These are phyloP conservation scores for Drosophila lutescens DNA, from an alignment of 2,888 invertebrate genomes.

Conservation along the genomic window DNA sequence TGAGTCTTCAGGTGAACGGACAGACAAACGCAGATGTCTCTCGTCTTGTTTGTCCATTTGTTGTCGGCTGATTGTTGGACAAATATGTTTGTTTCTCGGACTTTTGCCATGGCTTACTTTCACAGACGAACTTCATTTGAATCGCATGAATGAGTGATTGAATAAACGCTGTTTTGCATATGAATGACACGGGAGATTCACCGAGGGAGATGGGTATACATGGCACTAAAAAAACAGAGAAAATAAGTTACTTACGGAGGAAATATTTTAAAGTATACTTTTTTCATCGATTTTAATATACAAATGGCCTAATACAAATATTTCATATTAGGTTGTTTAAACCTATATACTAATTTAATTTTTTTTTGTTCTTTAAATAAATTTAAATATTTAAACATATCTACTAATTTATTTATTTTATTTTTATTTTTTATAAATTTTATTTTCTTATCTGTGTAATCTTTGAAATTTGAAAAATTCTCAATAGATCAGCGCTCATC, in stretches of 20 bases:
- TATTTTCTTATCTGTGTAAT: too few relatives aligned
- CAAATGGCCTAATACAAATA: too few relatives aligned
- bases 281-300: too few relatives aligned
- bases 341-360: too few relatives aligned
- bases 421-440: background rate
- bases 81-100: conserved; percentile 66
- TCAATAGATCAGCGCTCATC: background rate
- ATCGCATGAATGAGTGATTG: conserved; percentile 40
- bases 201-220: conserved; percentile 1
- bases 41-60: conserved; percentile 31
- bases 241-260: too few relatives aligned
- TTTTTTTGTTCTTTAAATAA: too few relatives aligned
- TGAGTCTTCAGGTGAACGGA: conserved; percentile 23
- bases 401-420: too few relatives aligned
- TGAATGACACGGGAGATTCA: conserved; percentile 23
- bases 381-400: too few relatives aligned
- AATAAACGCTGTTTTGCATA: conserved; percentile 25
- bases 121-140: conserved; percentile 36
- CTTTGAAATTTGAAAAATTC: conserved; percentile 2
- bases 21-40: conserved; percentile 28
- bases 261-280: too few relatives aligned
- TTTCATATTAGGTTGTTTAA: too few relatives aligned
- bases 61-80: conserved; percentile 34
- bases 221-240: background rate
- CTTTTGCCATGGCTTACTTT: conserved; percentile 52